Evolutionary conservation across 2,888 invertebrate genomes (phyloP), one percentile per base, ranked within the genome.

Genomic region (Aelia acuminata): DNA sequence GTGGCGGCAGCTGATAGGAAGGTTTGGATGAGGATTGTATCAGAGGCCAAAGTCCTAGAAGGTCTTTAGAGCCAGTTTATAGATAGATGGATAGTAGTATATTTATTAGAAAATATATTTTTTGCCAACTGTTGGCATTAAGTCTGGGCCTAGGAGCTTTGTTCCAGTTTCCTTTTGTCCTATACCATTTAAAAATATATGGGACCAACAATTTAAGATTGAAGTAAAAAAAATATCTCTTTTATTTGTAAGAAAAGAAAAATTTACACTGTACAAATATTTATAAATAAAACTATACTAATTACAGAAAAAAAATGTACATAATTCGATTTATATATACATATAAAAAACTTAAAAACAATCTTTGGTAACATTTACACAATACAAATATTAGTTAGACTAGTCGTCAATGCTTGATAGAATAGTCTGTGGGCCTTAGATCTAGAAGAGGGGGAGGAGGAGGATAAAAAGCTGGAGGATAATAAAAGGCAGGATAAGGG

Each of bases 401-500:
- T 18, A n/a, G n/a, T n/a, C 10, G 10, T 87, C 63, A 84, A 31
- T 88, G 50, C 35, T 88, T 88, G 22, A 84, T 49, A 22, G 88
- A 88, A n/a, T 88, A 88, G 63, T 88, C 88, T 18, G 57, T 88
- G 8, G 88, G 88, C 48, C 26, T 35, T 48, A 88, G 13, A 70
- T 84, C 84, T n/a, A 88, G 35, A 39, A 35, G 26, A 35, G 85
- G 85, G 0, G 80, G 87, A 35, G 87, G 80, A 26, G 53, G 84
- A 22, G 35, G 31, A n/a, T 43, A 35, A 48, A 47, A 63, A 11
- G 63, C 92, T 0, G 92, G 91, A 0, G 92, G 92, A 50, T 89
- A 90, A 63, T 70, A 90, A 86, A 90, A 88, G 84, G 50, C 92
- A 92, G 49, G 93, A 89, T 13, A 92, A 91, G 13, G 92, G 92